These are phyloP conservation scores for Manduca sexta DNA, from an alignment of 1,140 invertebrate genomes.

Conservation along the genomic window DNA sequence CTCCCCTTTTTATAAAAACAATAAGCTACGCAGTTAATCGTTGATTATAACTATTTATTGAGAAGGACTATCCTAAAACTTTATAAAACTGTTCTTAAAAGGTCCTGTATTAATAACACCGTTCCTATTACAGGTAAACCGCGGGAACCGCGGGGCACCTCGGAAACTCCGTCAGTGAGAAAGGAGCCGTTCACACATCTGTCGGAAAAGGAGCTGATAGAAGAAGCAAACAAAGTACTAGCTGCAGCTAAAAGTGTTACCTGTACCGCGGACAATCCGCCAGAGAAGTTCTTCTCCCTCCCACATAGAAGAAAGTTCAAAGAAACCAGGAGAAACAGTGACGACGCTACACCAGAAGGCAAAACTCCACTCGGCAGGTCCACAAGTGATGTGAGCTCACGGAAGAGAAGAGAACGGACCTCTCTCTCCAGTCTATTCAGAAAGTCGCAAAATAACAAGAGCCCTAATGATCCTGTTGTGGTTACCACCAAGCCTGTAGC, in stretches of 20 bases:
- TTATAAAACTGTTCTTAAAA: no score
- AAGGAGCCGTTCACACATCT: constrained; percentile 78
- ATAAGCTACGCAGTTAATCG: no score
- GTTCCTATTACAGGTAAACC: constrained; percentile 58
- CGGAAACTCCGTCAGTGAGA: constrained; percentile 70
- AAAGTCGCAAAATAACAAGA: constrained; percentile 61
- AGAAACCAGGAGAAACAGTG: constrained; percentile 60
- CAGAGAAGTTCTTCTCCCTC: constrained; percentile 78
- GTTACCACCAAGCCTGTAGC: constrained; percentile 54
- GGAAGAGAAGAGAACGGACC: constrained; percentile 63
- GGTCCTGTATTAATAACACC: background rate
- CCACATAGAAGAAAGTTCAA: constrained; percentile 71
- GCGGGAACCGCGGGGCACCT: constrained; percentile 49
- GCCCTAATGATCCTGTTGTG: constrained; percentile 52
- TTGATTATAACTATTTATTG: no score
- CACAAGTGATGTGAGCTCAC: constrained; percentile 72
- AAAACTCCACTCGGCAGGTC: constrained; percentile 65
- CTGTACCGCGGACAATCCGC: constrained; percentile 72
- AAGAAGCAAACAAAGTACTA: constrained; percentile 81
- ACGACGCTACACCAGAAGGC: constrained; percentile 43
- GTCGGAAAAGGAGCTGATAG: constrained; percentile 78
- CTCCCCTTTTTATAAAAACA: no score
- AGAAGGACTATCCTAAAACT: no score
- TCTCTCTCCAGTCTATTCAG: constrained; percentile 77
- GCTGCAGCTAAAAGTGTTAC: constrained; percentile 78